A percentile compares a stretch with the other conserved stretches of the same genome.
phyloP scores from a whole-genome alignment of 2,797 vertebrate species.

The Hoplostethus mediterraneus region DNA sequence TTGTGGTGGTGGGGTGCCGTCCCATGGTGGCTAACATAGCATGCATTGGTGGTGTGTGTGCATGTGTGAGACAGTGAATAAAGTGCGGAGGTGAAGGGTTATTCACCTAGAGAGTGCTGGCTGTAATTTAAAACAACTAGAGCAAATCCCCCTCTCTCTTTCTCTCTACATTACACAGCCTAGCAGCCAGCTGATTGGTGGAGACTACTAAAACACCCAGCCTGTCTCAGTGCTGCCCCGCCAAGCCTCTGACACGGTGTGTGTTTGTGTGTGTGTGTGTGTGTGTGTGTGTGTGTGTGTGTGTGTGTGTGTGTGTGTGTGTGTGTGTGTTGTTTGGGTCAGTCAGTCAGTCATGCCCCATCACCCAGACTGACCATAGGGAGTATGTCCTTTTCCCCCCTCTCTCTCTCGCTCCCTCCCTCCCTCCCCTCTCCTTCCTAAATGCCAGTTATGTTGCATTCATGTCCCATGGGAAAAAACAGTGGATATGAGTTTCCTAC shows the following conservation, averaged over 20 bases:
- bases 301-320: conserved; percentile 66
- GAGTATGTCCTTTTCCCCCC: conserved; percentile 58
- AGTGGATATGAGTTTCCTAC: too few species aligned
- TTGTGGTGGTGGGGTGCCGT: not conserved
- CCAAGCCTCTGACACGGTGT: conserved; percentile 81
- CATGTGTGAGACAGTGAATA: conserved; percentile 52
- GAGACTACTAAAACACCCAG: conserved; percentile 92
- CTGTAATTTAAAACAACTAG: conserved; percentile 87
- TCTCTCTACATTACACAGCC: conserved; percentile 89
- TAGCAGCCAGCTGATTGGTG: conserved; percentile 93
- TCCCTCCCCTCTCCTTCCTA: not conserved
- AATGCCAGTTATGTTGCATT: too few species aligned
- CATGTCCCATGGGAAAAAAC: too few species aligned
- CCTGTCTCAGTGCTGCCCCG: conserved; percentile 83
- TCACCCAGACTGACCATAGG: conserved; percentile 90
- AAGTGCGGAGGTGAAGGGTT: conserved; percentile 82
- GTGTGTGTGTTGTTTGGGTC: conserved; percentile 58
- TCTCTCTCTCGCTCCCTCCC: not conserved
- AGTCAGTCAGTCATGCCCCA: conserved; percentile 92
- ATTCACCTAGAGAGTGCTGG: conserved; percentile 79
- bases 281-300: conserved; percentile 61
- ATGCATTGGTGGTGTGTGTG: conserved; percentile 27
- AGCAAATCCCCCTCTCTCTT: conserved; percentile 56
- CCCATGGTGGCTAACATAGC: conserved; percentile 48
- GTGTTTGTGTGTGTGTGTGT: conserved; percentile 67